phyloP scores from a whole-genome alignment of 2,113 vertebrate genomes.

The Motacilla tschutschensis region DNA sequence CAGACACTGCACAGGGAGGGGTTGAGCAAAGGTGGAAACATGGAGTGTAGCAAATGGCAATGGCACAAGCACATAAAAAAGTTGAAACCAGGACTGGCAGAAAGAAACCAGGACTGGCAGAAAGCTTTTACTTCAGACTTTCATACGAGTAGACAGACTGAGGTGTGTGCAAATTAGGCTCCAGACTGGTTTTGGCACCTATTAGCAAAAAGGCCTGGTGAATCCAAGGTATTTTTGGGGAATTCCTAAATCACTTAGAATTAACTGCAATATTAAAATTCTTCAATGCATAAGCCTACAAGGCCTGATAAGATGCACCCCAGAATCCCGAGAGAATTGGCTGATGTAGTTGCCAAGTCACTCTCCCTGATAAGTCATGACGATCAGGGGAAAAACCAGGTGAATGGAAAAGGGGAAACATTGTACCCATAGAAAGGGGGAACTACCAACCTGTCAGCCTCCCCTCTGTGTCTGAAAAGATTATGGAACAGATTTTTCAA shows the following conservation, averaged over 20 bases:
- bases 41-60: accelerated
- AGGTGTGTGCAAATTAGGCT: not conserved
- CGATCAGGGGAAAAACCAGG: not conserved
- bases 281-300: not conserved
- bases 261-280: not conserved
- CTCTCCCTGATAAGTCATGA: not conserved
- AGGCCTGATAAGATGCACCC: not conserved
- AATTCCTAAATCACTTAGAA: not conserved
- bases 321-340: not conserved
- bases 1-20: accelerated
- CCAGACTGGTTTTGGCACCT: not conserved
- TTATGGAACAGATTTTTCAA: not conserved
- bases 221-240: not conserved
- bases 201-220: not conserved
- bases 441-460: not conserved
- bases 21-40: not conserved
- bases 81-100: not conserved
- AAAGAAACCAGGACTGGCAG: not conserved
- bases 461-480: not conserved
- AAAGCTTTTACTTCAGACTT: not conserved
- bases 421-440: not conserved
- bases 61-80: not conserved
- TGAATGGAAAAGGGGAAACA: not conserved
- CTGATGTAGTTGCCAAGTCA: not conserved
- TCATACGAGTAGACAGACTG: not conserved